These are phyloP conservation scores for Acinonyx jubatus DNA, from an alignment of 2,113 vertebrate genomes.

Conservation along the genomic window DNA sequence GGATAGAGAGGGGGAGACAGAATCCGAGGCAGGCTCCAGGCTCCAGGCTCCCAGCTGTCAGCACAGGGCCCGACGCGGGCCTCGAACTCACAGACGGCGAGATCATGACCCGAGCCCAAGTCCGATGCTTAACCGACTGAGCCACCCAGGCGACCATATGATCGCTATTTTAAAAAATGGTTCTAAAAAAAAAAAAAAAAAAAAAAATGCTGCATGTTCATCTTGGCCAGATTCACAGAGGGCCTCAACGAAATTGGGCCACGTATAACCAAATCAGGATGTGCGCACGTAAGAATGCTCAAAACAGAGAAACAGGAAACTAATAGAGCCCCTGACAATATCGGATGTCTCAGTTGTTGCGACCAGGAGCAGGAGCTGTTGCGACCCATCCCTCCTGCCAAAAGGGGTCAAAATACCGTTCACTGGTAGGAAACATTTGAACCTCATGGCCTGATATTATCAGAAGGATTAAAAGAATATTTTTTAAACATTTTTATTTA, in stretches of 20 bases:
- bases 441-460: neutral
- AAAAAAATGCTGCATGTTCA: neutral
- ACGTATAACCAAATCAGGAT: neutral
- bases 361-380: neutral
- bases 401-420: neutral
- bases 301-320: neutral
- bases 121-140: too few relatives aligned
- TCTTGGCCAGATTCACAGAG: neutral
- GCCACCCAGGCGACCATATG: neutral
- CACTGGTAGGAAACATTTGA: neutral
- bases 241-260: neutral
- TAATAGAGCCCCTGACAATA: neutral
- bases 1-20: too few relatives aligned
- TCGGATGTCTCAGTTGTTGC: neutral
- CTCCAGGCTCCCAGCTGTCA: too few relatives aligned
- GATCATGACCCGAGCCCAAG: too few relatives aligned
- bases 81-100: too few relatives aligned
- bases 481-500: neutral
- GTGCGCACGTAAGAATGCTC: neutral
- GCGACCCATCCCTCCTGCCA: neutral
- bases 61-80: too few relatives aligned
- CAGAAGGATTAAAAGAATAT: neutral
- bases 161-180: neutral
- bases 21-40: too few relatives aligned
- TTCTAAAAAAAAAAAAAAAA: constrained; percentile 50